Evolutionary conservation across 1,140 invertebrate species (phyloP).

Genomic region (Episyrphus balteatus): DNA sequence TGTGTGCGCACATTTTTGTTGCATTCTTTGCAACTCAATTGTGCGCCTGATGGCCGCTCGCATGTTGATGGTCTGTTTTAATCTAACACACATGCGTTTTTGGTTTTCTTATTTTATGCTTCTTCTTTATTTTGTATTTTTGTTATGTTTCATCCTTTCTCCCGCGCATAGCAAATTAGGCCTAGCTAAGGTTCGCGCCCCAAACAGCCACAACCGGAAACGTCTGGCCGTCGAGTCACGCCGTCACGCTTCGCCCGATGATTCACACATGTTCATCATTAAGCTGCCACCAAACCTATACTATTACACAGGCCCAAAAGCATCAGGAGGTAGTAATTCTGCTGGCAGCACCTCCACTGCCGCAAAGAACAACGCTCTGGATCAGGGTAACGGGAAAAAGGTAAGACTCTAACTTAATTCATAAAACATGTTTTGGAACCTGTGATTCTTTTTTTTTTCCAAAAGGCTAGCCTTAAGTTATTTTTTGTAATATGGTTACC

Average conservation of each 20-base stretch:
- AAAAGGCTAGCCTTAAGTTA: too few relatives aligned
- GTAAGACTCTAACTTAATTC: constrained; percentile 7
- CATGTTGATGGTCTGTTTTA: too few relatives aligned
- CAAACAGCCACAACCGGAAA: constrained; percentile 55
- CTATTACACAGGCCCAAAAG: constrained; percentile 55
- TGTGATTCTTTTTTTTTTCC: background rate
- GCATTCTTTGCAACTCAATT: too few relatives aligned
- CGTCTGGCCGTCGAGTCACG: constrained; percentile 58
- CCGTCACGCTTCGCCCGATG: constrained; percentile 50
- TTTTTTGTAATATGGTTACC: too few relatives aligned
- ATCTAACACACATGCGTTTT: too few relatives aligned
- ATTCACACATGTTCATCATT: constrained; percentile 72
- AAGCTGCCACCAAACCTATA: constrained; percentile 68
- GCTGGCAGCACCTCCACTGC: constrained; percentile 6
- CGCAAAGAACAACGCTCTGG: constrained; percentile 16
- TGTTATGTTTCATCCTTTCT: too few relatives aligned
- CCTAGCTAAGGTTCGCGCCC: constrained; percentile 43
- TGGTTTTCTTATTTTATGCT: too few relatives aligned
- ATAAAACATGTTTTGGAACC: too few relatives aligned
- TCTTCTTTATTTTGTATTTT: too few relatives aligned
- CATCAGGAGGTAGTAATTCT: constrained; percentile 35
- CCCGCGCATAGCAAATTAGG: constrained; percentile 38
- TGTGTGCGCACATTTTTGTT: too few relatives aligned
- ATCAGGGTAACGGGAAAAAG: constrained; percentile 34
- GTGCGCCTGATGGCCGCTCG: too few relatives aligned